These are phyloP conservation scores for Hyperoplus immaculatus DNA, from an alignment of 2,797 vertebrate species.

Conservation along the genomic window DNA sequence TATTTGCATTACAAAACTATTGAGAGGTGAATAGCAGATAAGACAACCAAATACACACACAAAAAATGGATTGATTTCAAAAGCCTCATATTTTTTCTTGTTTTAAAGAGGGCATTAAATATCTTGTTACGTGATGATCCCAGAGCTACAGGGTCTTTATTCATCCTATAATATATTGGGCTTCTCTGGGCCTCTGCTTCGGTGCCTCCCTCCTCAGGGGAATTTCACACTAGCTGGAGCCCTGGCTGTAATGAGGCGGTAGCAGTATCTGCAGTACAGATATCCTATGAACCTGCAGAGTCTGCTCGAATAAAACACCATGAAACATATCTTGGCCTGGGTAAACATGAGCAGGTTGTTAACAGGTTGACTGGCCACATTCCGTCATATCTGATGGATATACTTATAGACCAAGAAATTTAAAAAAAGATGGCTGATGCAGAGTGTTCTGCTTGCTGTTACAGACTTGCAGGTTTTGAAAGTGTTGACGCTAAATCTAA, in stretches of 20 bases:
- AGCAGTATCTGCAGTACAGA: conserved; percentile 54
- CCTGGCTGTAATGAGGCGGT: conserved; percentile 70
- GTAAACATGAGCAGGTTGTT: conserved; percentile 51
- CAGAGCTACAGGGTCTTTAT: conserved; percentile 61
- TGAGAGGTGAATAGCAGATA: conserved; percentile 12
- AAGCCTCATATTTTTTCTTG: not conserved
- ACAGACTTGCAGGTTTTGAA: not conserved
- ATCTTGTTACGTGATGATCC: conserved; percentile 59
- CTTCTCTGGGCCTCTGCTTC: conserved; percentile 60
- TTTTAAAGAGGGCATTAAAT: conserved; percentile 46
- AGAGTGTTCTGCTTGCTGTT: not conserved
- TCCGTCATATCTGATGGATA: conserved; percentile 19
- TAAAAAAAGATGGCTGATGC: not conserved
- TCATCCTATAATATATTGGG: conserved; percentile 62
- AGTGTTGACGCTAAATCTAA: not conserved
- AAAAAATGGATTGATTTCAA: conserved; percentile 34
- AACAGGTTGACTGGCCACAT: conserved; percentile 33
- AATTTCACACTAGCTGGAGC: conserved; percentile 55
- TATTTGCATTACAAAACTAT: conserved; percentile 11
- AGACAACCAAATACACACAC: conserved; percentile 23
- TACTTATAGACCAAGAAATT: conserved; percentile 3
- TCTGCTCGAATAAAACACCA: conserved; percentile 46
- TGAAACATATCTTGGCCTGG: conserved; percentile 35
- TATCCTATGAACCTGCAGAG: conserved; percentile 46
- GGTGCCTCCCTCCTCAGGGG: conserved; percentile 54